Evolutionary conservation across 2,797 vertebrate species (phyloP).

Genomic region (Myotis vivesi): DNA sequence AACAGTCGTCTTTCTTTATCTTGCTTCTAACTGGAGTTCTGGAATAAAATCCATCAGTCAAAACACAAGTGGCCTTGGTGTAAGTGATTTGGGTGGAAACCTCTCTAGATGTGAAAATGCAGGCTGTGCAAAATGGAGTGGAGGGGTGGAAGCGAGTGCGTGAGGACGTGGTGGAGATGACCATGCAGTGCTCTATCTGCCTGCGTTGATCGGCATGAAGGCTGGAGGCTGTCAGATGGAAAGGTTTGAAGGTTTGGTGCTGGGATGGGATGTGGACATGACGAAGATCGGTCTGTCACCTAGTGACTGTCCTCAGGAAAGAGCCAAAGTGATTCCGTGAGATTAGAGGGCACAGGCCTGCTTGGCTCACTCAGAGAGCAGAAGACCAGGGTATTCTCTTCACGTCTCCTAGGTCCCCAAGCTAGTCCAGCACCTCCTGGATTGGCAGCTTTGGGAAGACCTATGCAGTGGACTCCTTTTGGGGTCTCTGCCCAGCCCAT

Average conservation of each 20-base stretch:
- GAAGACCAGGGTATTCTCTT: neutral
- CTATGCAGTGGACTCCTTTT: neutral
- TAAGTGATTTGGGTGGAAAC: neutral
- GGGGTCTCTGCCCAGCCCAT: neutral
- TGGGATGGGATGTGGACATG: neutral
- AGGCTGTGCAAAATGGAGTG: no score
- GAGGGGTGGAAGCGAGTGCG: neutral
- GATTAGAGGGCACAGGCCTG: no score
- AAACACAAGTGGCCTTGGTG: neutral
- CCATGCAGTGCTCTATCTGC: neutral
- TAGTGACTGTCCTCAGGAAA: neutral
- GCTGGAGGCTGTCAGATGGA: neutral
- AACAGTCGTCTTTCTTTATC: neutral
- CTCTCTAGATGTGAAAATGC: neutral
- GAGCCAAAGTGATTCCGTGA: neutral
- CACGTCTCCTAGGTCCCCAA: neutral
- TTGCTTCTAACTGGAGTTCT: neutral
- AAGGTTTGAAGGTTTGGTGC: neutral
- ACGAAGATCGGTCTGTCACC: neutral
- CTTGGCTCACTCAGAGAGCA: neutral
- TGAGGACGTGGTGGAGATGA: neutral
- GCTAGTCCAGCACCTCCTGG: neutral
- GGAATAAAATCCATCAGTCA: slow-evolving; percentile 55
- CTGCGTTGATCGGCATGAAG: neutral
- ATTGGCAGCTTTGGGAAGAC: neutral